Evolutionary conservation across 2,113 vertebrate species (phyloP).

Genomic region (Rhegmatorhina hoffmannsi): DNA sequence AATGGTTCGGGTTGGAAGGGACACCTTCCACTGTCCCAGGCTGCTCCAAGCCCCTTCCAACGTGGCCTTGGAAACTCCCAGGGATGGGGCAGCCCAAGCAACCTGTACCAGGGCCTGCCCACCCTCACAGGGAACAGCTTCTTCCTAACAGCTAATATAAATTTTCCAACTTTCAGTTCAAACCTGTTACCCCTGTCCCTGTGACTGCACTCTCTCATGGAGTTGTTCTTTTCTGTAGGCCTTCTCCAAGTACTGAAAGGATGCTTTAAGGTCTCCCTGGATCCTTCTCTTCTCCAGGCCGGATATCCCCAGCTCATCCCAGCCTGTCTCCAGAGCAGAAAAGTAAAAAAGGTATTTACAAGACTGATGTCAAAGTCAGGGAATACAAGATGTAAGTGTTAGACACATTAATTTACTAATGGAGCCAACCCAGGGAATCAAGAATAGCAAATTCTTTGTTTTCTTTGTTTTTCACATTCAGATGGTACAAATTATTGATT

Average conservation of each 20-base stretch:
- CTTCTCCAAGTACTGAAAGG: not conserved
- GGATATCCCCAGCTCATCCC: not conserved
- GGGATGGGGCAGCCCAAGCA: not conserved
- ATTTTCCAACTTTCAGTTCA: not conserved
- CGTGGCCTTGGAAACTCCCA: not conserved
- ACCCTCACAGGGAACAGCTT: not conserved
- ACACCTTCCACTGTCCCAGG: not conserved
- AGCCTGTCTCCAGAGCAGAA: not conserved
- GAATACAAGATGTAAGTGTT: not conserved
- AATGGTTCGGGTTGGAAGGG: not conserved
- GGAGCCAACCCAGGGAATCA: not conserved
- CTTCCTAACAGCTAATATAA: not conserved
- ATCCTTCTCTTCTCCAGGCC: not conserved
- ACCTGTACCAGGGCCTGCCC: not conserved
- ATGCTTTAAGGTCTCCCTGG: not conserved
- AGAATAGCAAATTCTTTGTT: not conserved
- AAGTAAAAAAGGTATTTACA: not conserved
- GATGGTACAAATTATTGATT: fast-evolving
- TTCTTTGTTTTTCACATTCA: not conserved
- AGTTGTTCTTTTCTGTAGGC: not conserved
- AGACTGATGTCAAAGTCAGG: not conserved
- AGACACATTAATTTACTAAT: not conserved
- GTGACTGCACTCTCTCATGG: not conserved
- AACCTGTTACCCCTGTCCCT: not conserved
- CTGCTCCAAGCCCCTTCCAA: not conserved